Evolutionary conservation across 2,797 vertebrate genomes (phyloP).

Genomic region (Manis pentadactyla): DNA sequence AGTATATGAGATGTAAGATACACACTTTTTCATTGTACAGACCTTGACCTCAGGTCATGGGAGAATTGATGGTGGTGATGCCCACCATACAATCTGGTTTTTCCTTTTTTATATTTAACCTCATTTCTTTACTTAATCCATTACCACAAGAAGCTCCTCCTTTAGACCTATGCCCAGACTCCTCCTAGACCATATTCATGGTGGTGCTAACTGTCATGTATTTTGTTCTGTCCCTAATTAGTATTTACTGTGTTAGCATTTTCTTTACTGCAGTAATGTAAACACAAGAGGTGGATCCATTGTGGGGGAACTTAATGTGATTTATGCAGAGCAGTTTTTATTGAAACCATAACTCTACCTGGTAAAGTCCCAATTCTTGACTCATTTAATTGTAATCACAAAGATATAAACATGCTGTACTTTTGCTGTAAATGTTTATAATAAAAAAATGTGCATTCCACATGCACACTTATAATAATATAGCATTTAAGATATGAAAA

Average conservation of each 20-base stretch:
- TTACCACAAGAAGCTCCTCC: background rate
- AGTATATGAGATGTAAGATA: background rate
- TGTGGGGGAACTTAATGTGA: background rate
- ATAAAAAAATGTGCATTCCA: background rate
- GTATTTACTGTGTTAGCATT: background rate
- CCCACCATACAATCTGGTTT: background rate
- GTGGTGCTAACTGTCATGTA: background rate
- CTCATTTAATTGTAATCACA: background rate
- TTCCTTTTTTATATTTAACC: background rate
- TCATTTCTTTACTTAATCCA: background rate
- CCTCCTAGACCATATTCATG: background rate
- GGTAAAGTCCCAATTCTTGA: background rate
- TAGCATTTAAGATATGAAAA: constrained; percentile 11
- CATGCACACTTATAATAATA: background rate
- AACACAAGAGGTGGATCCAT: background rate
- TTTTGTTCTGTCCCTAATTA: background rate
- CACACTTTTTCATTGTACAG: background rate
- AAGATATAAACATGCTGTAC: background rate
- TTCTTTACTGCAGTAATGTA: background rate
- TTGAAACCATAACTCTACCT: background rate
- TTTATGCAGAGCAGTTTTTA: background rate
- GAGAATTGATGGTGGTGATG: background rate
- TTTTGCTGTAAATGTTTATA: background rate
- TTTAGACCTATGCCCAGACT: background rate
- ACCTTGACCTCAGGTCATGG: background rate